Percentiles rank a stretch among this genome's conserved stretches.
Evolutionary conservation across 2,797 vertebrate genomes (phyloP).

Genomic region (Hippopotamyrus pictus): DNA sequence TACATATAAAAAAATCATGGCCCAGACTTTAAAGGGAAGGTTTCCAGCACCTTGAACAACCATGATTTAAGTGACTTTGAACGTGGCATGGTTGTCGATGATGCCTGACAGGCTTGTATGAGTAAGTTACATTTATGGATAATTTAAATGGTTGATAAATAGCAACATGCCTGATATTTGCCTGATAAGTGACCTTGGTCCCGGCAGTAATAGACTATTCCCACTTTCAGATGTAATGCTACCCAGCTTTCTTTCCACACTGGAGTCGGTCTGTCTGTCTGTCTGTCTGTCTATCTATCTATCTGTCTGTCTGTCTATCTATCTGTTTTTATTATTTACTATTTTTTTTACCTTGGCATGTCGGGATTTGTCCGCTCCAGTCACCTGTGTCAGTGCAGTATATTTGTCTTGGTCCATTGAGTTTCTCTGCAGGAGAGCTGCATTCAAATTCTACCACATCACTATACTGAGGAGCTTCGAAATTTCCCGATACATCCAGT

Average conservation of each 20-base stretch:
- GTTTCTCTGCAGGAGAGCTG: background rate
- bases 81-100: background rate
- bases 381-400: constrained; percentile 47
- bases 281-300: no score
- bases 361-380: constrained; percentile 39
- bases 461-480: constrained; percentile 43
- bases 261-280: no score
- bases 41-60: background rate
- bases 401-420: constrained; percentile 29
- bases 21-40: background rate
- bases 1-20: background rate
- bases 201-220: no score
- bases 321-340: background rate
- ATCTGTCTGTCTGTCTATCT: no score
- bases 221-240: no score
- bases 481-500: constrained; percentile 42
- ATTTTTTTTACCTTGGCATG: constrained; percentile 46
- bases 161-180: no score
- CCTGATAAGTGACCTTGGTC: no score
- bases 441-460: constrained; percentile 56
- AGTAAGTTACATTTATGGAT: background rate
- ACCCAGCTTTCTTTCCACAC: no score
- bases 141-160: no score
- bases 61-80: background rate
- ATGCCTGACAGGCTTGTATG: background rate